Evolutionary conservation across 1,140 invertebrate species (phyloP), one percentile per base, ranked within the genome.

Genomic region (Heterodera schachtii): DNA sequence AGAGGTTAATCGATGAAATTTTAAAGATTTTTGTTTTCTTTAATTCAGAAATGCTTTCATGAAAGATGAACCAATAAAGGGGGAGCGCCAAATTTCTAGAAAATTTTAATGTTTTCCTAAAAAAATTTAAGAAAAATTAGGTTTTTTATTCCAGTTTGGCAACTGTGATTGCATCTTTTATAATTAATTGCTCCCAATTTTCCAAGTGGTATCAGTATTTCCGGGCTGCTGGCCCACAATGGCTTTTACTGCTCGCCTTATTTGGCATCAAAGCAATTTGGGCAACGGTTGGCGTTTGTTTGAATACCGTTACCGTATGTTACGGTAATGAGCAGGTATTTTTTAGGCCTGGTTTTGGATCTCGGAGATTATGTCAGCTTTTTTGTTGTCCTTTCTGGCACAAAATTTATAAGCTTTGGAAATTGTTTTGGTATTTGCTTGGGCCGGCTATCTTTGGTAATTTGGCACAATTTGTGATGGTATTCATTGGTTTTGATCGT

Each of bases 191-290:
- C n/a, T 52, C 67, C 67, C 2, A 8, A 31, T 2, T 69, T 69
- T 69, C 19, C 19, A 9, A 69, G 67, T 69, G 67, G 67, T 69
- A 69, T n/a, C 67, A 69, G n/a, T 69, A 69, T 43, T 69, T 69
- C 3, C 8, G 19, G 11, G 67, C 2, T 9, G 2, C 8, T 43
- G 67, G 67, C 0, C 2, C 67, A 2, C 67, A 69, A 43, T 69
- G 67, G 67, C 41, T 21, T 9, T 16, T 69, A 9, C 3, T 69
- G 67, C 67, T 69, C 67, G 67, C 7, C 11, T 7, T 69, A 8
- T 69, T 16, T n/a, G 67, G 47, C 47, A 16, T 57, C 19, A 11
- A 19, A 21, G 47, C 47, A 11, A 8, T 46, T 8, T 46, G n/a
- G 73, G 47, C 47, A 21, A 67, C 60, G 1, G 7, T 52, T 6